phyloP scores from a whole-genome alignment of 2,888 invertebrate genomes.

The Elmis aenea region DNA sequence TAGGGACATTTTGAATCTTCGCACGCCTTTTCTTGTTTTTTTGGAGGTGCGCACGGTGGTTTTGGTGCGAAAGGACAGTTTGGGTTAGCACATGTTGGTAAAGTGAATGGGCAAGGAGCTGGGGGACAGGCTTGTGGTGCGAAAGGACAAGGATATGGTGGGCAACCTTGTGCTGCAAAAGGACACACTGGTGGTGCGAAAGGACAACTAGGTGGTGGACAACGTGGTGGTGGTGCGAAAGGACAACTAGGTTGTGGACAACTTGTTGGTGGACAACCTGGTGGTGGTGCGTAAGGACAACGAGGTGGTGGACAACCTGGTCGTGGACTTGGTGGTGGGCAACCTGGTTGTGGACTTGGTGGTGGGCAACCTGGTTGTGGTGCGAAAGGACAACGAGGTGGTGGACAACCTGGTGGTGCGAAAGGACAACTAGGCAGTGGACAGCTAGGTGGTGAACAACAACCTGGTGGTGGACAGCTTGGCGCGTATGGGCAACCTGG shows the following conservation, averaged over 20 bases:
- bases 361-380: conserved; percentile 3
- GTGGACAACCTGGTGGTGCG: neutral
- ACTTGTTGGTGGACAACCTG: conserved; percentile 1
- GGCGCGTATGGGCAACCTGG: conserved; percentile 2
- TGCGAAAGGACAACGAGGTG: neutral
- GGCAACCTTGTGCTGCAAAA: neutral
- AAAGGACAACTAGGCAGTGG: neutral
- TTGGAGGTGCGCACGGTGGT: too few species aligned
- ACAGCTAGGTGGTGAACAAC: neutral
- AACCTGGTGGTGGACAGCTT: neutral
- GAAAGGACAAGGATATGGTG: conserved; percentile 4
- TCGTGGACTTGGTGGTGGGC: conserved; percentile 3
- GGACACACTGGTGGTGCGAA: conserved; percentile 2
- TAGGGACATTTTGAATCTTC: conserved; percentile 6
- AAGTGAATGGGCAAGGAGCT: neutral
- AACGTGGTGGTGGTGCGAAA: neutral
- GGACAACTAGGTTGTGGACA: neutral
- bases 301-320: conserved; percentile 4
- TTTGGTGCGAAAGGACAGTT: conserved; percentile 1
- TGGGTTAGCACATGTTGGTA: conserved; percentile 3
- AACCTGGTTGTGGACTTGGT: conserved; percentile 5
- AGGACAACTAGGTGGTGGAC: neutral
- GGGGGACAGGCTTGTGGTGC: neutral
- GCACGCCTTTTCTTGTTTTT: neutral
- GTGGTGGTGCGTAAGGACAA: conserved; percentile 1